Base-by-base conservation (phyloP, 1,140 invertebrate species). In the Hypothenemus hampei region DNA sequence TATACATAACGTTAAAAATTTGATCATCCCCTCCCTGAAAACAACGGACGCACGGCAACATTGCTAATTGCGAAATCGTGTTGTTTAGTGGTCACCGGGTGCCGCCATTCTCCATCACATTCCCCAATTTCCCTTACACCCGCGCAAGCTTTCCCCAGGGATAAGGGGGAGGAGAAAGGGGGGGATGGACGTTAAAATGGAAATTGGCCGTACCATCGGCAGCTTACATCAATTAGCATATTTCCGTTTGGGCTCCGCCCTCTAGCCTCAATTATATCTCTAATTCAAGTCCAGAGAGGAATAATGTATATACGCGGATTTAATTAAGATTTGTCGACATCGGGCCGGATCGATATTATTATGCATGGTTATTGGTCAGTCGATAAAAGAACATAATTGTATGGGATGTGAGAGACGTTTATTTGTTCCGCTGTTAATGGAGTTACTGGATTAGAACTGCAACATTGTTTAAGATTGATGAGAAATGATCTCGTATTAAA, bases 211-310 rank as follows among this genome's bases (percentile, higher is more conserved):
- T 43, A 21, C 40, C 19, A 43, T 20, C 40, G 21, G 40, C 40
- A 23, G 40, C 40, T 43, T 43, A 43, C 40, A 43, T 43, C 40
- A 43, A 43, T 23, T 43, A 43, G 40, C 40, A 23, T 43, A 43
- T 43, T 43, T 23, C 40, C 40, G 20, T 21, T 11, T 10, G 23
- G 23, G 40, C 40, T 43, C 40, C 40, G 40, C 40, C 40, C 40
- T 21, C 20, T 6, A 43, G 20, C 23, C n/a, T 43, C 40, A 43
- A 43, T 43, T 43, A 23, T n/a, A 10, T 10, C 40, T 11, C 19
- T 43, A 43, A 43, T 43, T 43, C n/a, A n/a, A n/a, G n/a, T n/a
- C n/a, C n/a, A n/a, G 23, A 43, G 40, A 8, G 40, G 40, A 43
- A 21, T 43, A 43, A 43, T 43, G 22, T 23, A 19, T 13, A n/a